Conservation (phyloP, 2,113 vertebrate genomes). For the Gila orcuttii region DNA sequence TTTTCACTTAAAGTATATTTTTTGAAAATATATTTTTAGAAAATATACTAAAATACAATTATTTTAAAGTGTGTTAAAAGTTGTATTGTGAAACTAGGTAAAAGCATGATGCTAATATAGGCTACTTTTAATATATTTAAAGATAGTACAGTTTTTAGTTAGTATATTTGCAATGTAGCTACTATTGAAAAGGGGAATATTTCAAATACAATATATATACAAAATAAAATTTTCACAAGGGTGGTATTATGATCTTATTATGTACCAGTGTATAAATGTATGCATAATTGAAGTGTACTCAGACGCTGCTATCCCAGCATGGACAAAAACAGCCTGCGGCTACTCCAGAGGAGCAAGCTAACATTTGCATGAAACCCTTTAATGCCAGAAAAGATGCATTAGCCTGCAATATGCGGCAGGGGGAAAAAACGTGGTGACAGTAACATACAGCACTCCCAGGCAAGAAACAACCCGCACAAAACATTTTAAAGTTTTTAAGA, state of each 20-base stretch:
- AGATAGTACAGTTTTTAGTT: no score
- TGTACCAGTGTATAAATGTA: neutral
- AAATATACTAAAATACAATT: no score
- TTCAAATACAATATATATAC: no score
- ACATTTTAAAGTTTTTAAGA: neutral
- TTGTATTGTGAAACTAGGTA: no score
- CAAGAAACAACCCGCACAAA: neutral
- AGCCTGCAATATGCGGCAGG: conserved; percentile 12
- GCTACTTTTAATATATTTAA: no score
- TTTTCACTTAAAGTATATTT: no score
- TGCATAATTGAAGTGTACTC: conserved; percentile 12
- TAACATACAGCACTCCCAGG: neutral
- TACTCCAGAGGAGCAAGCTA: neutral
- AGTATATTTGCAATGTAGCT: no score
- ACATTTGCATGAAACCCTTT: conserved; percentile 5
- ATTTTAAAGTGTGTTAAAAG: no score
- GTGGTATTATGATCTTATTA: neutral
- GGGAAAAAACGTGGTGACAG: neutral
- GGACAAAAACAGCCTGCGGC: neutral
- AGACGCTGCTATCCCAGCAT: conserved; percentile 2
- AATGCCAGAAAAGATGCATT: conserved; percentile 20
- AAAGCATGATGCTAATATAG: no score
- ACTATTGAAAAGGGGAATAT: no score
- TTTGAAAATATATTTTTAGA: no score
- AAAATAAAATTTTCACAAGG: no score